A percentile compares a stretch with the other conserved stretches of the same genome.
Conservation (phyloP, 2,888 invertebrate species). For the Papilio gigon region DNA sequence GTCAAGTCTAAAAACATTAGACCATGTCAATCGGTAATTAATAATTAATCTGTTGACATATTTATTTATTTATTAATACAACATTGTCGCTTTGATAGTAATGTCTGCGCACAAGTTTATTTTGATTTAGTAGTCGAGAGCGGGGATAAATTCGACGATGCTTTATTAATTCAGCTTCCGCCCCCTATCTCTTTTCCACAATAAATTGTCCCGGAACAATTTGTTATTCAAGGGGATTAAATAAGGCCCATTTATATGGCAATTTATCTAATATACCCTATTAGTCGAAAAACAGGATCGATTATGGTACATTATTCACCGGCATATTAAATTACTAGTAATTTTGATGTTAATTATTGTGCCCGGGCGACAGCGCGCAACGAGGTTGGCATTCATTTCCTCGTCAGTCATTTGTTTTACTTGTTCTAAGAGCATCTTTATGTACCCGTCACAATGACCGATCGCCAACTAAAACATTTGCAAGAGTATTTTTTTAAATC, state of each 20-base stretch:
- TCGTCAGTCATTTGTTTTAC: slow-evolving; percentile 32
- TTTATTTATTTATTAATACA: not conserved
- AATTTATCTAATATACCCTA: slow-evolving; percentile 55
- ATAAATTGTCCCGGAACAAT: slow-evolving; percentile 52
- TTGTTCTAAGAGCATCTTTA: slow-evolving; percentile 37
- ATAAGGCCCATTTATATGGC: slow-evolving; percentile 55
- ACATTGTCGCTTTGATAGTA: not conserved
- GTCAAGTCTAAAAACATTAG: not conserved
- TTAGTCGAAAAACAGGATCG: slow-evolving; percentile 48
- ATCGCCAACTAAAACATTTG: not conserved
- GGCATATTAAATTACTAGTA: slow-evolving; percentile 42
- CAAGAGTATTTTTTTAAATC: slow-evolving; percentile 7
- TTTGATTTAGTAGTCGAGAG: slow-evolving; percentile 27
- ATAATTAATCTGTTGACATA: no score
- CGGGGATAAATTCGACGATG: slow-evolving; percentile 22
- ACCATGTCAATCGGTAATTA: no score
- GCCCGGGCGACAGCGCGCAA: not conserved
- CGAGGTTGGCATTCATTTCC: slow-evolving; percentile 25
- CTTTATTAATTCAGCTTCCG: slow-evolving; percentile 51
- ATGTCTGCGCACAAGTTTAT: slow-evolving; percentile 7
- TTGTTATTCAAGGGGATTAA: slow-evolving; percentile 54
- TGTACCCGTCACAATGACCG: slow-evolving; percentile 23
- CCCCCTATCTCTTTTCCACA: slow-evolving; percentile 53
- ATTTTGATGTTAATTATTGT: slow-evolving; percentile 37
- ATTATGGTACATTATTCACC: slow-evolving; percentile 44